Evolutionary conservation across 2,888 invertebrate species (phyloP), one percentile per base, ranked within the genome.

Genomic region (Nesidiocoris tenuis): DNA sequence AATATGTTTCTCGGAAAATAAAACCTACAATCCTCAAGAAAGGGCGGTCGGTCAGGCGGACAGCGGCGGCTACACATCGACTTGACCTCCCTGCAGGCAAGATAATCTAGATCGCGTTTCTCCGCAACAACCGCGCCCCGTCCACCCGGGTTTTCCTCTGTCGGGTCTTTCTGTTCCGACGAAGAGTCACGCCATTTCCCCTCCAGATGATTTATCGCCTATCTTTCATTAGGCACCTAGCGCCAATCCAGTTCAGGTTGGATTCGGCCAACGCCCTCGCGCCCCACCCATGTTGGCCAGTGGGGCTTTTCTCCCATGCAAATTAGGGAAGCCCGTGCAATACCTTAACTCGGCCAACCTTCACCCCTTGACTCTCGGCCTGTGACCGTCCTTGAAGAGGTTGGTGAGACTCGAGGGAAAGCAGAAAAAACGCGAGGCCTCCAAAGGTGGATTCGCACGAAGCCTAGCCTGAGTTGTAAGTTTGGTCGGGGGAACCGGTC

Each of bases 191-290:
- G 68, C 68, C 56, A 68, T 68, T 59, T 56, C 59, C 67, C 68
- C 39, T 39, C 39, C 39, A 39, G 68, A 68, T 68, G 68, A 68
- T 68, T 68, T 59, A 68, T 68, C 68, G 21, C 24, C 57, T 59
- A 59, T 56, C 68, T 68, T 68, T 68, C 68, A 68, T 68, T 68
- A 68, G 68, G 39, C 39, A 12, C 39, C n/a, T n/a, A n/a, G n/a
- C 39, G 39, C 39, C 24, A 57, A 68, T 68, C 68, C 68, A 68
- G 68, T 68, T 68, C 56, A 23, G 23, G 68, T 68, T 68, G 68
- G 68, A 68, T 68, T 68, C 68, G 56, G 68, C 68, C 68, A 68
- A 68, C 68, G 68, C 68, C 68, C 68, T 57, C 22, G 7, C 55
- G 55, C 68, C 68, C 68, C 24, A 1, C 59, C 68, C 12, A 7